These are phyloP conservation scores for Ciona savignyi DNA, from an alignment of 23 tunicate genomes.

Conservation along the genomic window DNA sequence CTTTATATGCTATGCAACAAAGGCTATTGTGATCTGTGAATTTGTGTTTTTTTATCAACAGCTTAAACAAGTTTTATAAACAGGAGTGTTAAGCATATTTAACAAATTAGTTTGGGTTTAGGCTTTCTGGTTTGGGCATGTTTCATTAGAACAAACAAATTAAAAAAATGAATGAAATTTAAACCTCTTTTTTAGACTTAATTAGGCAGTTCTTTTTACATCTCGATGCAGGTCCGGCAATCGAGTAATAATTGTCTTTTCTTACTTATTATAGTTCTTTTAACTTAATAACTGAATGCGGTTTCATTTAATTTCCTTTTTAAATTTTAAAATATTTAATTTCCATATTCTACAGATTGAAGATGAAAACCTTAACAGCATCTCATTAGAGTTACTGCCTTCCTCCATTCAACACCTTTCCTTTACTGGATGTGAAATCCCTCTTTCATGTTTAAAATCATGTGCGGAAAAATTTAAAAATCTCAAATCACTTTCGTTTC, in stretches of 20 bases:
- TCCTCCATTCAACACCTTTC: conserved; percentile 22
- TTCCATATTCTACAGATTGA: conserved; percentile 36
- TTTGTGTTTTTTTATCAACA: no score
- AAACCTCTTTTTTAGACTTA: no score
- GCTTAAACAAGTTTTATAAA: no score
- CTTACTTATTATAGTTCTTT: not conserved
- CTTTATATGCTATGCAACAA: no score
- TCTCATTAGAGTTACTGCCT: conserved; percentile 32
- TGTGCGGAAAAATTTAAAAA: conserved; percentile 25
- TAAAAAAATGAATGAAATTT: no score
- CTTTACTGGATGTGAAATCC: conserved; percentile 56
- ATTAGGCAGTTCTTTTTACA: not conserved
- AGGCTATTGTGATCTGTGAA: no score
- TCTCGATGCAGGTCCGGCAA: not conserved
- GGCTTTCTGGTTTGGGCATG: no score
- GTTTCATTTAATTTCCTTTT: no score
- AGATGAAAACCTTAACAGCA: conserved; percentile 36
- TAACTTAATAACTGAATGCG: not conserved
- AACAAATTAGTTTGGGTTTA: no score
- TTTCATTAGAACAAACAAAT: no score
- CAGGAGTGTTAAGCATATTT: no score
- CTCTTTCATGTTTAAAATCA: conserved; percentile 11
- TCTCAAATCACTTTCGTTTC: conserved; percentile 23
- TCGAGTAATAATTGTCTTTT: no score
- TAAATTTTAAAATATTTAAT: not conserved